Conservation (phyloP, 2,113 vertebrate species). For the Ctenodactylus gundi region DNA sequence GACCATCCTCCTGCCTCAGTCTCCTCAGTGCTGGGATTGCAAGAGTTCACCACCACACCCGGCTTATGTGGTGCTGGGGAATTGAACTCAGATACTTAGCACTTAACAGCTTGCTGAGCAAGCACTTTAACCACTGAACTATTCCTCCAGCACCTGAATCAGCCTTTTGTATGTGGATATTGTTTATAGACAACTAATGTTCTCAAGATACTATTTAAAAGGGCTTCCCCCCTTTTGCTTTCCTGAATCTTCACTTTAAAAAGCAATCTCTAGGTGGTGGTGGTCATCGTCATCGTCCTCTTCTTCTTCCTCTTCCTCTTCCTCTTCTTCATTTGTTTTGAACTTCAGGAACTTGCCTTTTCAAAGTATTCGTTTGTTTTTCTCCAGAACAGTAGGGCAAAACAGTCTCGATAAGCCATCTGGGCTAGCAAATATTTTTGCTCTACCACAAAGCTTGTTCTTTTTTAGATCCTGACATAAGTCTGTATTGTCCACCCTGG, state of each 20-base stretch:
- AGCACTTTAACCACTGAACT: no score
- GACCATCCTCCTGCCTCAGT: no score
- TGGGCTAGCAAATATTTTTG: slow-evolving; percentile 56
- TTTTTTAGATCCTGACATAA: slow-evolving; percentile 59
- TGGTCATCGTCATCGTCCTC: no score
- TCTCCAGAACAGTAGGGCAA: slow-evolving; percentile 38
- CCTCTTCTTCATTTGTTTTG: not conserved
- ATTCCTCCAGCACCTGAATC: no score
- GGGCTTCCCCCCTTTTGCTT: not conserved
- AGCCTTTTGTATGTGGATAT: slow-evolving; percentile 17
- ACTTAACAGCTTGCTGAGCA: no score
- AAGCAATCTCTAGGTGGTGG: slow-evolving; percentile 3
- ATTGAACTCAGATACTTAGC: no score
- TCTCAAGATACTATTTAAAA: slow-evolving; percentile 27
- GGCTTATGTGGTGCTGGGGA: no score
- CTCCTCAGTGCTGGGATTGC: no score
- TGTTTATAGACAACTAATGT: not conserved
- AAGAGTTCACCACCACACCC: no score
- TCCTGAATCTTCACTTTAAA: not conserved
- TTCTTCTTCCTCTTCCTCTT: no score
- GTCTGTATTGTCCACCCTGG: slow-evolving; percentile 28
- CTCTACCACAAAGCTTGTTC: slow-evolving; percentile 54
- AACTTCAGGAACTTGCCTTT: not conserved
- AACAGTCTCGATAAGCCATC: slow-evolving; percentile 55
- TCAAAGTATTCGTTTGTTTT: slow-evolving; percentile 65